phyloP scores from a whole-genome alignment of 2,113 vertebrate genomes.

The Otis tarda region DNA sequence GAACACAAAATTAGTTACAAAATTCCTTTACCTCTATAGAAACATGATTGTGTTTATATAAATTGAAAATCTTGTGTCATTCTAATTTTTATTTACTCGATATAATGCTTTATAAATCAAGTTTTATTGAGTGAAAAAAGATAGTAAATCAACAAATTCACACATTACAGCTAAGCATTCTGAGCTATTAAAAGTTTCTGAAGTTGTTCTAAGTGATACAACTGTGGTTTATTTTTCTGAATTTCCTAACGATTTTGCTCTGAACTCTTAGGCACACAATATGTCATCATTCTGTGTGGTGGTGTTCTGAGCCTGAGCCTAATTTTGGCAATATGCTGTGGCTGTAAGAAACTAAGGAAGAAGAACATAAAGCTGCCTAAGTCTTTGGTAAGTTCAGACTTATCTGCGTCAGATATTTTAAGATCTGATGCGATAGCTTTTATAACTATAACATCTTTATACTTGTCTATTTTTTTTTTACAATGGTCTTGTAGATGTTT shows the following conservation, averaged over 20 bases:
- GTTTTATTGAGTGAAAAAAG: not conserved
- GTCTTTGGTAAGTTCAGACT: constrained; percentile 71
- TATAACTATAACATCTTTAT: not conserved
- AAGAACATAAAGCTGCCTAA: constrained; percentile 67
- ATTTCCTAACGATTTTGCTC: not conserved
- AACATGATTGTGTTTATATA: not conserved
- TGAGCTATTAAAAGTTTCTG: not conserved
- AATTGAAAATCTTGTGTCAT: not conserved
- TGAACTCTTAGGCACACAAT: not conserved
- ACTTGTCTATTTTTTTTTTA: not conserved
- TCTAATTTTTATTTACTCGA: not conserved
- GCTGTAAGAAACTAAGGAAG: constrained; percentile 18
- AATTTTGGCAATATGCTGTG: not conserved
- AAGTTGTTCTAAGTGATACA: not conserved
- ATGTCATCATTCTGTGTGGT: not conserved
- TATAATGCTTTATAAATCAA: not conserved
- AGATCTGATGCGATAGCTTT: not conserved
- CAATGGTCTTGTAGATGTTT: not conserved
- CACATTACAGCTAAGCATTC: not conserved
- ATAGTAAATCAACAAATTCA: not conserved
- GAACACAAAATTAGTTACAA: not conserved
- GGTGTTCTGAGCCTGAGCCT: not conserved
- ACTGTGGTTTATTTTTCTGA: not conserved
- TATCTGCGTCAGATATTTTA: not conserved
- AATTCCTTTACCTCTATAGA: not conserved